Conservation (phyloP, 2,797 vertebrate genomes). For the Pseudomugil gertrudae region DNA sequence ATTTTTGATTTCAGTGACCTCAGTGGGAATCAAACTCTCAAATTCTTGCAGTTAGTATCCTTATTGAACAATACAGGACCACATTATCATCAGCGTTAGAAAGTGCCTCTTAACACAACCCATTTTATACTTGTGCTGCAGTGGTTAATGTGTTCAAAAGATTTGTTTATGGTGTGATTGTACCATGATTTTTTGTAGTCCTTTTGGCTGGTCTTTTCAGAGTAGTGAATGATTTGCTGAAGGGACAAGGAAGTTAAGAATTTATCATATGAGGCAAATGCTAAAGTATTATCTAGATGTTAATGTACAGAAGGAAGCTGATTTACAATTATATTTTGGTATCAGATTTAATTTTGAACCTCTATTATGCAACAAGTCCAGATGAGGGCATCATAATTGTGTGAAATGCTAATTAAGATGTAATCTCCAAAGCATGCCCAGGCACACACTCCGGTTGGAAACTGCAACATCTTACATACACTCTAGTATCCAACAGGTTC, state of each 20-base stretch:
- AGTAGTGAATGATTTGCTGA: background rate
- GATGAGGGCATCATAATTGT: conserved; percentile 49
- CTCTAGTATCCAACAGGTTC: conserved; percentile 6
- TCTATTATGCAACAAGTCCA: conserved; percentile 46
- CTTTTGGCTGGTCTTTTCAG: background rate
- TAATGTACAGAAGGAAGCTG: conserved; percentile 37
- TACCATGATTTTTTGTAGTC: conserved; percentile 19
- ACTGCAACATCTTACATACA: conserved; percentile 31
- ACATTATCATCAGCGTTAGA: conserved; percentile 36
- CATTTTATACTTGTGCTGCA: conserved; percentile 17
- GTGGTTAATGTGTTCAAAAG: conserved; percentile 35
- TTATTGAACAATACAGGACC: conserved; percentile 30
- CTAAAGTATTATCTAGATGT: conserved; percentile 25
- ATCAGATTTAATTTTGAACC: conserved; percentile 48
- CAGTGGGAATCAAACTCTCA: conserved; percentile 59
- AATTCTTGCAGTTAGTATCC: conserved; percentile 47
- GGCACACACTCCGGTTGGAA: conserved; percentile 45
- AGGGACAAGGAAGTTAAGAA: conserved; percentile 22
- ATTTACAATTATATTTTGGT: conserved; percentile 27
- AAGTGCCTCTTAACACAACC: conserved; percentile 50
- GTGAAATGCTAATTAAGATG: conserved; percentile 58
- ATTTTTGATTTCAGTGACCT: conserved; percentile 61
- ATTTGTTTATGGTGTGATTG: conserved; percentile 19
- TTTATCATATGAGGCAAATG: conserved; percentile 11
- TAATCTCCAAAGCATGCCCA: conserved; percentile 48